Evolutionary conservation across 2,797 vertebrate genomes (phyloP).

Genomic region (Poecilia picta): DNA sequence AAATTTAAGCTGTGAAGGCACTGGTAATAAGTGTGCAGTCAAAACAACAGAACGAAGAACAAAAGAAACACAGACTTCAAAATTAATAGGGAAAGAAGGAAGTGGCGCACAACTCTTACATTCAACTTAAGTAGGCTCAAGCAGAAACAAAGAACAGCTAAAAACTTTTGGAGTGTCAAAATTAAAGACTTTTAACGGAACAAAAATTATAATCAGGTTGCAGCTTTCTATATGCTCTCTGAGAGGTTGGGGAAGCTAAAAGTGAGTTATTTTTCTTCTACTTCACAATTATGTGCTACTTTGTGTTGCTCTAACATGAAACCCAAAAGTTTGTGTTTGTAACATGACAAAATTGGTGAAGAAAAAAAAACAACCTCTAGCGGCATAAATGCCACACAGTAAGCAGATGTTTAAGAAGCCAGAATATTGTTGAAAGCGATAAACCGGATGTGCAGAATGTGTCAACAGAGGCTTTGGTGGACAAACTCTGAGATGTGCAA

Average conservation of each 20-base stretch:
- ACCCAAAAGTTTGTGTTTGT: not conserved
- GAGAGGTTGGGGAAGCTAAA: too few species aligned
- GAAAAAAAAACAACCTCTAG: not conserved
- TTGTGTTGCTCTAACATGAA: not conserved
- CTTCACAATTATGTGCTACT: not conserved
- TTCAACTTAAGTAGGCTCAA: slow-evolving; percentile 4
- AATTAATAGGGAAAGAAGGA: slow-evolving; percentile 4
- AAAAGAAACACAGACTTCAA: not conserved
- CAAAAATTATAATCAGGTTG: not conserved
- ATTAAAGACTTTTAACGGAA: not conserved
- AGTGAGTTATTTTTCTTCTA: not conserved
- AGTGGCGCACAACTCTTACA: slow-evolving; percentile 7
- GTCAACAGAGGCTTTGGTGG: slow-evolving; percentile 42
- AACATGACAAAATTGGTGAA: not conserved
- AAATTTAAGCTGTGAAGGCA: slow-evolving; percentile 27
- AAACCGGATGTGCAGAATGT: slow-evolving; percentile 13
- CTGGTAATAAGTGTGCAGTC: slow-evolving; percentile 10
- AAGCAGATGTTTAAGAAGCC: slow-evolving; percentile 1
- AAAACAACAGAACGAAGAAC: slow-evolving; percentile 4
- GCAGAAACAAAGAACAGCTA: not conserved
- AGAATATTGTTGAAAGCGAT: not conserved
- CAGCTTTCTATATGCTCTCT: too few species aligned
- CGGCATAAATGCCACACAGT: not conserved
- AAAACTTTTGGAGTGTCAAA: not conserved
- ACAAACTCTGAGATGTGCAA: slow-evolving; percentile 49